Evolutionary conservation across 2,797 vertebrate genomes (phyloP).

Genomic region (Leptatherina wallacei): DNA sequence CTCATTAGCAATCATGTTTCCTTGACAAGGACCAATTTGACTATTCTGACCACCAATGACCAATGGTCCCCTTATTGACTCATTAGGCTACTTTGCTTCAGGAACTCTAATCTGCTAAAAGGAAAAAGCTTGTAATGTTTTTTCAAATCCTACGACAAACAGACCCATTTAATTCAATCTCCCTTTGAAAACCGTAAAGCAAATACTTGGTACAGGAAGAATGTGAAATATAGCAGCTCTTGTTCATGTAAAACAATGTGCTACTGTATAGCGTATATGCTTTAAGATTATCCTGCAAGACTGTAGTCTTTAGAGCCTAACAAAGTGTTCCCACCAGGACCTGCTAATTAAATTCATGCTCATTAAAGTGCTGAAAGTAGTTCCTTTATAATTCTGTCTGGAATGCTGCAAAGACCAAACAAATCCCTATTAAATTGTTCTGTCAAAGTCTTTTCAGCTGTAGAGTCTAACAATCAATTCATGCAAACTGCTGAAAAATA

Average conservation of each 20-base stretch:
- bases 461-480: constrained; percentile 15
- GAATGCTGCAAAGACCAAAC: constrained; percentile 41
- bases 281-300: constrained; percentile 36
- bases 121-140: constrained; percentile 57
- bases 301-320: constrained; percentile 31
- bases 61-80: constrained; percentile 33
- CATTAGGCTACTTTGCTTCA: constrained; percentile 50
- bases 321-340: constrained; percentile 45
- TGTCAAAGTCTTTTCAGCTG: constrained; percentile 28
- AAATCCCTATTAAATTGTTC: constrained; percentile 42
- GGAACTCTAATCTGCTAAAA: constrained; percentile 45
- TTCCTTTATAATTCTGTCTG: constrained; percentile 42
- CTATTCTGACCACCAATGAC: constrained; percentile 31
- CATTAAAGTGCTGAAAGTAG: constrained; percentile 55
- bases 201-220: constrained; percentile 14
- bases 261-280: constrained; percentile 14
- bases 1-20: constrained; percentile 34
- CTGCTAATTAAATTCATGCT: constrained; percentile 52
- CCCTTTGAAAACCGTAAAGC: constrained; percentile 43
- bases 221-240: constrained; percentile 13
- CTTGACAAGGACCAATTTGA: constrained; percentile 35
- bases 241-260: constrained; percentile 39
- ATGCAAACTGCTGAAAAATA: not conserved
- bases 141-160: constrained; percentile 43
- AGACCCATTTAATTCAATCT: constrained; percentile 23